phyloP scores from a whole-genome alignment of 2,888 invertebrate genomes.

The Drosophila prolongata region DNA sequence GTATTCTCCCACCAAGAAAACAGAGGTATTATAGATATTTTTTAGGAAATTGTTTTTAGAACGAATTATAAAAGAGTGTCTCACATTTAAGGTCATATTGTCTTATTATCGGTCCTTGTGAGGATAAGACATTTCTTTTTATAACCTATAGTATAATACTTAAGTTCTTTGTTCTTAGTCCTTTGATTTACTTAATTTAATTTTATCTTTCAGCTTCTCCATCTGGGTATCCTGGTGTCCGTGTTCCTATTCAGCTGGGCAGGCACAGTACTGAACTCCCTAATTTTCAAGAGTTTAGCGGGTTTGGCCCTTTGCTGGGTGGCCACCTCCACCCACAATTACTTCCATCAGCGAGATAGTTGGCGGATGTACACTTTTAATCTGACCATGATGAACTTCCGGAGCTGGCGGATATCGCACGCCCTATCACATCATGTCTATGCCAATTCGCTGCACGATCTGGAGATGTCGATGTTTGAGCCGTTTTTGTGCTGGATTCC shows the following conservation, averaged over 20 bases:
- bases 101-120: neutral
- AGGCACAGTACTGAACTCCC: constrained; percentile 74
- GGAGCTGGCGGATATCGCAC: constrained; percentile 90
- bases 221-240: constrained; percentile 54
- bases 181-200: neutral
- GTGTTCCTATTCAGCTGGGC: constrained; percentile 75
- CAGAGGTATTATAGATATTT: constrained; percentile 54
- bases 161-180: neutral
- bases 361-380: constrained; percentile 92
- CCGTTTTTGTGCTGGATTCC: constrained; percentile 89
- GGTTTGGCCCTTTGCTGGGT: constrained; percentile 87
- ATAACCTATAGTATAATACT: too few relatives aligned
- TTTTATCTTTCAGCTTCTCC: constrained; percentile 57
- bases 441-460: constrained; percentile 90
- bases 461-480: constrained; percentile 89
- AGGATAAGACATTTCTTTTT: too few relatives aligned
- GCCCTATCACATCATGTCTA: constrained; percentile 91
- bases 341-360: constrained; percentile 90
- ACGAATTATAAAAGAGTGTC: too few relatives aligned
- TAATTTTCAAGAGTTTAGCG: constrained; percentile 82
- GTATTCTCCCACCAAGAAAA: constrained; percentile 77
- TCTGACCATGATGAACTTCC: constrained; percentile 86
- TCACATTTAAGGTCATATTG: too few relatives aligned
- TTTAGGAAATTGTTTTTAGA: too few relatives aligned
- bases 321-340: constrained; percentile 89